Base-by-base conservation (phyloP, 2,113 vertebrate genomes). In the Aptenodytes forsteri region DNA sequence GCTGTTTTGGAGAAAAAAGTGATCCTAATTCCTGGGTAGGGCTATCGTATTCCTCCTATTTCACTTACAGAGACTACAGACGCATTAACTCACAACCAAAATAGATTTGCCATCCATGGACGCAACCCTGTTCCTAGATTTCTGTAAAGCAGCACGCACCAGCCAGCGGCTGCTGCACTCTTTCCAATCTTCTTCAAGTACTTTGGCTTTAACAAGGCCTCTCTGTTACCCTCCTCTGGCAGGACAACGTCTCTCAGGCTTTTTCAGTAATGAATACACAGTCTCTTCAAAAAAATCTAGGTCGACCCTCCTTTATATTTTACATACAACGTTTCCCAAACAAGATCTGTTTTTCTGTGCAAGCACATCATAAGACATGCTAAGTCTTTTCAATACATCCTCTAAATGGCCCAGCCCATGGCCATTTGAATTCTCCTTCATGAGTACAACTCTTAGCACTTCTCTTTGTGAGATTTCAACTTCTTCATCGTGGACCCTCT, bases 161-260 rank as follows among this genome's bases (percentile, higher is more conserved):
- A 96, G 44, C 30, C n/a, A 73, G 38, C 0, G 3, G 66, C n/a
- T 75, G 40, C 49, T 55, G 40, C 6, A 1, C 22, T 44, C 54
- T 6, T 59, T 64, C 36, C 56, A 36, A 42, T 44, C 42, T 56
- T 86, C 59, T 92, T 79, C 69, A 71, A 94, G 52, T 44, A 46
- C 72, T 70, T 89, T 46, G 32, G 46, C 77, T 92, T 64, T 61
- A 84, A 95, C 70, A 95, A 97, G 81, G 84, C 34, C n/a, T 49
- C 79, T 96, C 89, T 96, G 72, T 95, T 94, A 30, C 40, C 50
- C 72, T 88, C 16, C 50, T 83, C 34, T 59, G 87, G 73, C 87
- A 94, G 30, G 65, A 90, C 59, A 84, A 82, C 1, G 1, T 42
- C 87, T 76, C 72, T 84, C 72, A 61, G 73, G 47, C 59, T 94